Base-by-base conservation (phyloP, 2,888 invertebrate genomes). In the Pegoplata infirma region DNA sequence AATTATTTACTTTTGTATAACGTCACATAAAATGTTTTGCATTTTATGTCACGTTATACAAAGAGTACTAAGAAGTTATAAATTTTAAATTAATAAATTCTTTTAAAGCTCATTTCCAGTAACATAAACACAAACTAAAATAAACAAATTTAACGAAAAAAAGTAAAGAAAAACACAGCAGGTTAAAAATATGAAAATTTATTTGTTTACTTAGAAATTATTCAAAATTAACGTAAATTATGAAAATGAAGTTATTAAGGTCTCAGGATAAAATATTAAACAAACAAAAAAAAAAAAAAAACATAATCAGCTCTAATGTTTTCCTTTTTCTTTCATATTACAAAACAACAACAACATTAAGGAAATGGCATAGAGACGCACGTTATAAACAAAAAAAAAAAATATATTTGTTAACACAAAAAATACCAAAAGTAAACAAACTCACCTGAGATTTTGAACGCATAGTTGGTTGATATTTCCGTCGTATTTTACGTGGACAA, bases 381-480 rank as follows among this genome's bases (percentile, higher is more conserved):
- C 12, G 46, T n/a, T n/a, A n/a, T n/a, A n/a, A n/a, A n/a, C n/a
- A n/a, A n/a, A n/a, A n/a, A n/a, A n/a, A n/a, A n/a, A n/a, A 56
- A 14, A 8, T 21, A 53, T 21, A 28, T 14, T 25, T 56, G 36
- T 17, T 21, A 40, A 51, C 0, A 12, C 32, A 23, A 56, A 36
- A 17, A 19, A 32, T 25, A 47, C 10, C 6, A 49, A 58, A 44
- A 44, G 19, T 36, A 28, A 21, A 44, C 55, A 23, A 74, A 88
- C 90, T 91, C 90, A 96, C 96, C 94, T 96, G 96, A 83, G 94
- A 96, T 90, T 96, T 96, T 87, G 95, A 95, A 83, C 96, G 92
- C 87, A 96, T 94, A 82, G 95, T 95, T 19, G 95, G 95, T 87
- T 96, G 94, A 90, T 96, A 96, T 90, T 94, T 94, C 88, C 94